phyloP scores from a whole-genome alignment of 2,888 invertebrate genomes.

The Dioctria linearis region DNA sequence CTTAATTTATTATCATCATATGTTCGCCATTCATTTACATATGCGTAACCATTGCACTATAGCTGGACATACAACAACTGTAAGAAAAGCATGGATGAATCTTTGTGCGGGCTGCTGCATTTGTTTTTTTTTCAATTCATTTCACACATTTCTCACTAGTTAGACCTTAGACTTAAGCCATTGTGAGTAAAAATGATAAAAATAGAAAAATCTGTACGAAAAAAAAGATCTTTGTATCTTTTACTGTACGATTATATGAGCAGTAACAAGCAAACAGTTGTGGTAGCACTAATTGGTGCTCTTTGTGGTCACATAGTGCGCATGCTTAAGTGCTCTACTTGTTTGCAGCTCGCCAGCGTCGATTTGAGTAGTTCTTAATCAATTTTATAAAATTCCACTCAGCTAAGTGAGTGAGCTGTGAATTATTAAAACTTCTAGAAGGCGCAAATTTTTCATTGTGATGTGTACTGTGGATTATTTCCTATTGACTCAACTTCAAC shows the following conservation, averaged over 20 bases:
- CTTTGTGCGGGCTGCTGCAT: no score
- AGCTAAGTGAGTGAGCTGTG: slow-evolving; percentile 21
- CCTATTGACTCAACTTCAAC: slow-evolving; percentile 3
- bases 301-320: slow-evolving; percentile 22
- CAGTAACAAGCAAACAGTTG: neutral
- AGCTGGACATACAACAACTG: no score
- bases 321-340: slow-evolving; percentile 20
- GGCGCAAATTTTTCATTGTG: neutral
- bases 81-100: no score
- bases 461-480: neutral
- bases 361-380: slow-evolving; percentile 36
- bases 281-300: neutral
- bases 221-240: neutral
- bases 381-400: slow-evolving; percentile 31
- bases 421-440: slow-evolving; percentile 1
- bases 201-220: slow-evolving; percentile 1
- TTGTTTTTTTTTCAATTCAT: neutral
- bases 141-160: slow-evolving; percentile 7
- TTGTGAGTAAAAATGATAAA: neutral
- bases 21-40: neutral
- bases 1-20: neutral
- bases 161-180: neutral
- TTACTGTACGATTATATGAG: neutral
- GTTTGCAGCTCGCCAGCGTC: neutral
- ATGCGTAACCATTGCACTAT: neutral